Base-by-base conservation (phyloP, 2,113 vertebrate species). In the Daboia siamensis region DNA sequence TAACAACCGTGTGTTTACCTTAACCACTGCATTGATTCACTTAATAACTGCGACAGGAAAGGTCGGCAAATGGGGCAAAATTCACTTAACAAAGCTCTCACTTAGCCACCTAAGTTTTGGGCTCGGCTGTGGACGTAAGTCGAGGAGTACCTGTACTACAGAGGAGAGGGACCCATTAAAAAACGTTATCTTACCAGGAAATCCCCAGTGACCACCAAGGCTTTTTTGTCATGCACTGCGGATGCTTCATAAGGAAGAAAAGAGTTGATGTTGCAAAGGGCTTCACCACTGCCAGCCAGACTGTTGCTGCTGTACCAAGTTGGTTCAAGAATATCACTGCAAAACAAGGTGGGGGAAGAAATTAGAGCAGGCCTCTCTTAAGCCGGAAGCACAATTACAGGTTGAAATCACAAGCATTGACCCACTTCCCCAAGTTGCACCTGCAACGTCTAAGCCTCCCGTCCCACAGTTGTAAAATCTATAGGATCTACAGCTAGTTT, bases 191-290 rank as follows among this genome's bases (percentile, higher is more conserved):
- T 86, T 86, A 48, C 85, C 15, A n/a, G 21, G n/a, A 99, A 98
- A 26, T 98, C 98, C 89, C 99, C 98, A 0, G 96, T 98, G 94
- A 99, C 93, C 94, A 99, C 96, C 90, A 99, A 88, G 6, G 98
- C 98, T 56, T 96, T 96, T 92, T 97, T 98, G 57, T 54, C 57
- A 2, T 92, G 88, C 0, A 0, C 0, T 0, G 5, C 84, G 86
- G 93, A 39, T 48, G 91, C 86, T 4, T 57, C 39, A 54, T 0
- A 2, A 91, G 95, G 94, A 55, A 85, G 97, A 91, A 96, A 93
- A 69, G 91, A 95, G 61, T 7, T 92, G 95, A 57, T 95, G 33
- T 97, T 89, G 51, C 97, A 94, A 0, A 86, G 94, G 46, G 92
- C 20, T 3, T 96, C 86, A 33, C 61, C 5, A 0, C 5, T 87